These are phyloP conservation scores for Lonchura striata DNA, from an alignment of 2,113 vertebrate species.

Conservation along the genomic window DNA sequence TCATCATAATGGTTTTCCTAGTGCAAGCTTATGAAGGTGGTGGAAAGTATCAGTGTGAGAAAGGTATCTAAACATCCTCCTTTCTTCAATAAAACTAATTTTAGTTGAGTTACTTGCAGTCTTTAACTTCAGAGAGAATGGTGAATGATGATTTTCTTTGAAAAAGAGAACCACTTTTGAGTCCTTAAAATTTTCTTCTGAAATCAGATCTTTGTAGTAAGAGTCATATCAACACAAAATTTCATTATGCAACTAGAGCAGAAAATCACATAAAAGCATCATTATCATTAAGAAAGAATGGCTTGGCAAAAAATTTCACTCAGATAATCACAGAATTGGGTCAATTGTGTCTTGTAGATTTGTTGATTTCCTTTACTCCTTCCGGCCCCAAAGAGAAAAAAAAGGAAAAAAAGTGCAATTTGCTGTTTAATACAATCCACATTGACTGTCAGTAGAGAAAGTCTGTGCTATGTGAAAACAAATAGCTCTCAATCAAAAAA, in stretches of 20 bases:
- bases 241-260: background rate
- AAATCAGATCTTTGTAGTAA: background rate
- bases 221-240: background rate
- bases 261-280: constrained; percentile 23
- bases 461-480: background rate
- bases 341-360: background rate
- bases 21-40: background rate
- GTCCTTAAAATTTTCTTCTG: background rate
- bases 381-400: background rate
- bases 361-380: background rate
- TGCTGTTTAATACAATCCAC: background rate
- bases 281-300: background rate
- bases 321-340: background rate
- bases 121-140: background rate
- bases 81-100: background rate
- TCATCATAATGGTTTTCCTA: background rate
- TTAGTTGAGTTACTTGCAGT: background rate
- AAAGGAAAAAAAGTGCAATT: background rate
- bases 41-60: background rate
- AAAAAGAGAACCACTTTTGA: background rate
- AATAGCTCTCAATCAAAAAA: background rate
- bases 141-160: background rate
- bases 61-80: background rate
- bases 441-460: background rate
- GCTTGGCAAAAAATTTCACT: background rate